Base-by-base conservation (phyloP, 2,888 invertebrate genomes). In the Eupithecia centaureata region DNA sequence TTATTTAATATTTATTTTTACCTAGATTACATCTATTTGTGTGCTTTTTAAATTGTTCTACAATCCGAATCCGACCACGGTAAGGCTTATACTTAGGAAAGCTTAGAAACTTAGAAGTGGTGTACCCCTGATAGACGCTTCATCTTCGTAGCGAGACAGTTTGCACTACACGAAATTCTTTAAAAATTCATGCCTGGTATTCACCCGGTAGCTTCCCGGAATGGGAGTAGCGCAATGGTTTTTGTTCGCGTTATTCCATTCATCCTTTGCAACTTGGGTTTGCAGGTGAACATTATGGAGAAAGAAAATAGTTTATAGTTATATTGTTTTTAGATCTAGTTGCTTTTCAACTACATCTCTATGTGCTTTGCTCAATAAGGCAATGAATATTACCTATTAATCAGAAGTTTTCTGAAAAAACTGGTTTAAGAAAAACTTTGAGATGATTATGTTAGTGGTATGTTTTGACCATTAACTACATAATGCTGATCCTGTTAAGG, bases 161-260 rank as follows among this genome's bases (percentile, higher is more conserved):
- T 86, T 83, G 79, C 82, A 80, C 80, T 84, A 78, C 79, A 81
- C 79, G 76, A 79, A 81, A 80, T 80, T 79, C 78, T 82, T 88
- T 85, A 82, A 85, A 82, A 85, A 84, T 86, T 84, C 81, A 86
- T 79, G 73, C 61, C 68, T 79, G 83, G 80, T 80, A 82, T 85
- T 86, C 79, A 80, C 81, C 82, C 77, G 66, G 73, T 67, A 70
- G 72, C 70, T 74, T 63, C 73, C 70, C 67, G 76, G 76, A 74
- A 76, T 75, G 76, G 73, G 72, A 76, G 77, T 77, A 73, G 75
- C 73, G 73, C 72, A 69, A 72, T 71, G 74, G 74, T 73, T 75
- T 75, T 75, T 73, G 73, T 75, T 66, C 65, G 72, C 72, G 68
- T 71, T 73, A 68, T 73, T 71, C 72, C 75, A 74, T 69, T 73